Conservation (phyloP, 2,888 invertebrate genomes). For the Dioctria rufipes region DNA sequence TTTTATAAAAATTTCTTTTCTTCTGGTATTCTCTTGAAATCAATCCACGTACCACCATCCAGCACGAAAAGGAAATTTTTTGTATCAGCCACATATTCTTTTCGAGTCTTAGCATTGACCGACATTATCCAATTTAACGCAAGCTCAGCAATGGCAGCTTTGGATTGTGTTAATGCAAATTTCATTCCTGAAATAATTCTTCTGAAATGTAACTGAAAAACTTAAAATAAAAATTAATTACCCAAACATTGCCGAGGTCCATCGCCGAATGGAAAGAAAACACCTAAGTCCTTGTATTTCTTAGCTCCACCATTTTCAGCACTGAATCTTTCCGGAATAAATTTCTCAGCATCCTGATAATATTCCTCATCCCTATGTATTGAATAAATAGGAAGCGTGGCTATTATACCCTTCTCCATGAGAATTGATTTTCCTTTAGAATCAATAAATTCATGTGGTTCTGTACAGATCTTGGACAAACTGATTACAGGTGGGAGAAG, state of each 20-base stretch:
- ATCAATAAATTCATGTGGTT: slow-evolving; percentile 63
- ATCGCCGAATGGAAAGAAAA: slow-evolving; percentile 67
- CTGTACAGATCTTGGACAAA: slow-evolving; percentile 64
- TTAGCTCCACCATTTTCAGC: slow-evolving; percentile 65
- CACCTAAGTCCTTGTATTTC: slow-evolving; percentile 64
- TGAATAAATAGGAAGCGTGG: slow-evolving; percentile 64
- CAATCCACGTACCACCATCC: slow-evolving; percentile 67
- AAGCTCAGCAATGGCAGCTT: slow-evolving; percentile 65
- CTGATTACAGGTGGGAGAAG: slow-evolving; percentile 64
- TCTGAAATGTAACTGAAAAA: not conserved
- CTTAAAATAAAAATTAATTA: slow-evolving; percentile 44
- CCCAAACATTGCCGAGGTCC: slow-evolving; percentile 69
- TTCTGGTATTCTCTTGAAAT: slow-evolving; percentile 60
- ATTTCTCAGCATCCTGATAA: slow-evolving; percentile 64
- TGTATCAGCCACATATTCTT: slow-evolving; percentile 64
- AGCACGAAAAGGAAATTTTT: slow-evolving; percentile 64
- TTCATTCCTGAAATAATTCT: slow-evolving; percentile 60
- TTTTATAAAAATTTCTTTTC: not conserved
- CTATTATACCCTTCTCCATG: slow-evolving; percentile 62
- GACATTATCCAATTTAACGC: slow-evolving; percentile 63
- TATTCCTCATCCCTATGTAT: slow-evolving; percentile 65
- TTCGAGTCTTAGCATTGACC: slow-evolving; percentile 63
- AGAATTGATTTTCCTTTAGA: slow-evolving; percentile 63
- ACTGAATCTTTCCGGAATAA: slow-evolving; percentile 67
- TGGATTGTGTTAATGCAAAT: slow-evolving; percentile 65